Percentiles rank a stretch among this genome's conserved stretches.
Evolutionary conservation across 2,888 invertebrate genomes (phyloP).

Genomic region (Andrena marginata): DNA sequence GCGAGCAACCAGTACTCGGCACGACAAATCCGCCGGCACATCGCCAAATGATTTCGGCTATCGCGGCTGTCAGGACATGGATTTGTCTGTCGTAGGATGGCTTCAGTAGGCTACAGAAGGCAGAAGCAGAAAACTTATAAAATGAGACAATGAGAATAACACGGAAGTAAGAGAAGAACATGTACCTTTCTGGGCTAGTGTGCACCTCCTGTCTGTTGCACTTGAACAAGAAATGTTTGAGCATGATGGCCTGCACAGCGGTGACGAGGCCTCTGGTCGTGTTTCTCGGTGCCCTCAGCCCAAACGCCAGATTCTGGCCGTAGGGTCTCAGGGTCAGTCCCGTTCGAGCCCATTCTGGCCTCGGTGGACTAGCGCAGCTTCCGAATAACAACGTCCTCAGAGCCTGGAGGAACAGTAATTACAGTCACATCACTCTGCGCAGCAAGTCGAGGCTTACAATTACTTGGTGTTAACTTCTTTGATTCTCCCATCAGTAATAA

Average conservation of each 20-base stretch:
- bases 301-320: constrained; percentile 88
- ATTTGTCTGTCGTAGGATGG: constrained; percentile 89
- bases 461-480: too few relatives aligned
- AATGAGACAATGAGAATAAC: too few relatives aligned
- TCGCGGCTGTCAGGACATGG: constrained; percentile 89
- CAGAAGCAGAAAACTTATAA: background rate
- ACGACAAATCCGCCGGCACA: constrained; percentile 86
- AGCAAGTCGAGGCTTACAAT: background rate
- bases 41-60: constrained; percentile 90
- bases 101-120: constrained; percentile 87
- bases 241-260: constrained; percentile 89
- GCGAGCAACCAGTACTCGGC: constrained; percentile 81
- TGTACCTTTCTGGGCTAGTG: constrained; percentile 87
- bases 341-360: constrained; percentile 90
- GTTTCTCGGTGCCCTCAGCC: constrained; percentile 89
- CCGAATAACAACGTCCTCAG: constrained; percentile 89
- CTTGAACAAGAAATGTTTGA: constrained; percentile 89
- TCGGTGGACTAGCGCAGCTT: constrained; percentile 89
- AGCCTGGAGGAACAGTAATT: constrained; percentile 85
- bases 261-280: constrained; percentile 88
- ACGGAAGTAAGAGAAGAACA: background rate
- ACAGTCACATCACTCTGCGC: background rate
- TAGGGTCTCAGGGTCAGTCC: constrained; percentile 88
- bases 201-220: constrained; percentile 84
- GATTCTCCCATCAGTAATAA: too few relatives aligned